Evolutionary conservation across 2,113 vertebrate species (phyloP).

Genomic region (Stegostoma tigrinum): DNA sequence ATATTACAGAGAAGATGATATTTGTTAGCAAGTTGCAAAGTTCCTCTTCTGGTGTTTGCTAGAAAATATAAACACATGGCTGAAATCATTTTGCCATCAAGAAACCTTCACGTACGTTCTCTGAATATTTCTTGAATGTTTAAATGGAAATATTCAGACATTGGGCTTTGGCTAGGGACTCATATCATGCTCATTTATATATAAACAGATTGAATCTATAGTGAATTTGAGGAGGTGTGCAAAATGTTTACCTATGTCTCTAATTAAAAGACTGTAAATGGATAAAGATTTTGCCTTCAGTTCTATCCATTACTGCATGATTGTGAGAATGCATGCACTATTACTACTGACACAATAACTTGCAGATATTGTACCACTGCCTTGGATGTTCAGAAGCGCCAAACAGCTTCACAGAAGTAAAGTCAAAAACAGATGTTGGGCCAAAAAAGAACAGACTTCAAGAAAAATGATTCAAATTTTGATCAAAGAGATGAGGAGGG

Average conservation of each 20-base stretch:
- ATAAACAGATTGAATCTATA: background rate
- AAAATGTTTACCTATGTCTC: background rate
- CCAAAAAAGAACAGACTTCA: background rate
- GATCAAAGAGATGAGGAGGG: background rate
- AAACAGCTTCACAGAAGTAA: background rate
- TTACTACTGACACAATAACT: background rate
- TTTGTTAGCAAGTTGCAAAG: constrained; percentile 94
- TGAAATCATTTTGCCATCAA: background rate
- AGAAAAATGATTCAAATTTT: background rate
- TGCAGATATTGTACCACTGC: background rate
- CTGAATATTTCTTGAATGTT: background rate
- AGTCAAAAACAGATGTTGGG: background rate
- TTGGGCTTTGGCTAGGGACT: background rate
- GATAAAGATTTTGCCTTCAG: background rate
- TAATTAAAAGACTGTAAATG: background rate
- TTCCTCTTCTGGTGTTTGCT: constrained; percentile 91
- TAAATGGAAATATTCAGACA: background rate
- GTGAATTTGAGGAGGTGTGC: background rate
- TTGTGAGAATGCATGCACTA: background rate
- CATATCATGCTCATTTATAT: background rate
- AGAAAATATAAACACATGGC: constrained; percentile 25
- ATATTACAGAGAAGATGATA: constrained; percentile 84
- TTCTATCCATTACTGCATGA: background rate
- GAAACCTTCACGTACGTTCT: background rate
- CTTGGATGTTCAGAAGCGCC: background rate